These are phyloP conservation scores for Peromyscus eremicus DNA, from an alignment of 2,797 vertebrate genomes.

Conservation along the genomic window DNA sequence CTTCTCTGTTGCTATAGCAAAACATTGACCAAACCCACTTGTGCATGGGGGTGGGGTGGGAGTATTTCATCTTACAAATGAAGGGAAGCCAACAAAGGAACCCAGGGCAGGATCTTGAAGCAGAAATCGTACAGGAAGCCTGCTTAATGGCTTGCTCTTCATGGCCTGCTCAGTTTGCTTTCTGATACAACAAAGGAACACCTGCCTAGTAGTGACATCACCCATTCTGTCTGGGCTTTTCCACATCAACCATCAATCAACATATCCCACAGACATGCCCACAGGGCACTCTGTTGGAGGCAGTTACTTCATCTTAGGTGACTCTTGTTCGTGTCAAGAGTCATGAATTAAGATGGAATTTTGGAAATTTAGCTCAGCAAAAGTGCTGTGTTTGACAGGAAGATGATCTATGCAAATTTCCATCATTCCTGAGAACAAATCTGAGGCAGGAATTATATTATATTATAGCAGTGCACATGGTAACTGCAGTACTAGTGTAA, in stretches of 20 bases:
- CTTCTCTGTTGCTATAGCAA: background rate
- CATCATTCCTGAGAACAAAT: background rate
- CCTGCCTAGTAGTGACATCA: background rate
- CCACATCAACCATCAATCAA: background rate
- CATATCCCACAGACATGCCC: background rate
- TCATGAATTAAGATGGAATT: background rate
- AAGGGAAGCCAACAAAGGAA: background rate
- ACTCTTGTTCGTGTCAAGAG: background rate
- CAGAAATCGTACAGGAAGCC: background rate
- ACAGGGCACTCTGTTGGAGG: background rate
- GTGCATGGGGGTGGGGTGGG: accelerated
- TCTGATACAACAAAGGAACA: background rate
- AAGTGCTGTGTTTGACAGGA: background rate
- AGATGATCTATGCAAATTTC: too few relatives aligned
- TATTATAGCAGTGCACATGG: background rate
- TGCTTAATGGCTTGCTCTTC: background rate
- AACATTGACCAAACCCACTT: background rate
- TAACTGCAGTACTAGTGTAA: too few relatives aligned
- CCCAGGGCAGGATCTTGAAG: background rate
- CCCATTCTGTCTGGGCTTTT: background rate
- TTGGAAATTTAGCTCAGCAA: background rate
- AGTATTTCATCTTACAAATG: background rate
- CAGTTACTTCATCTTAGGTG: background rate
- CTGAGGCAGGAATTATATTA: background rate
- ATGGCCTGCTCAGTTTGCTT: background rate